Base-by-base conservation (phyloP, 2,113 vertebrate species). In the Rynchops niger region DNA sequence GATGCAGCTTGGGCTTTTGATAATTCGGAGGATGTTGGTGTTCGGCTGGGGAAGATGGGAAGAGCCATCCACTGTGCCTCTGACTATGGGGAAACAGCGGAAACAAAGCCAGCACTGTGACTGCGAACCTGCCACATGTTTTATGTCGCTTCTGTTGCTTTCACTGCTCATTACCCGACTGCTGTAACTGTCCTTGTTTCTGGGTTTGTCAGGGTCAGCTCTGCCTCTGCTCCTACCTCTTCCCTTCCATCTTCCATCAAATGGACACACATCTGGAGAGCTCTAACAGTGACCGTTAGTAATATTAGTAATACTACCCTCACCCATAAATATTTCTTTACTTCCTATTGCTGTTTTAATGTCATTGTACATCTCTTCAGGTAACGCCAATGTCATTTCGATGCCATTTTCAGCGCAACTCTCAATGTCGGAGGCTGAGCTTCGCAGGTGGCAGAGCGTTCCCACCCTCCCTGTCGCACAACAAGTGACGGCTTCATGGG, bases 391-490 rank as follows among this genome's bases (percentile, higher is more conserved):
- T 17, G 34, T 11, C 30, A 52, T 77, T 80, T 72, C 2, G 3
- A 32, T 47, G 70, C 8, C 58, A 22, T 82, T 76, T 92, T 73
- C 58, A 62, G 34, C 1, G 1, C 26, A 16, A 12, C 25, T n/a
- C 11, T 21, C 58, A 23, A 40, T 9, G 8, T 4, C 5, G 4
- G 43, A 91, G 69, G 45, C 40, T 56, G 47, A 86, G 40, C 20
- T 61, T 7, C 7, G 3, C 40, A 52, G 34, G 25, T 0, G 0
- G n/a, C n/a, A 47, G 32, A 83, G 36, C 32, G 25, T n/a, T 23
- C 18, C n/a, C 38, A 30, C 34, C 4, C 50, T 73, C 11, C 45
- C 27, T 29, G 53, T 36, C 25, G 22, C 12, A 19, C 32, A 58
- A 78, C 47, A 45, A 40, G 13, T 5, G 14, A 18, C 3, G 59